phyloP scores from a whole-genome alignment of 2,797 vertebrate species.

The Sarcoramphus papa region DNA sequence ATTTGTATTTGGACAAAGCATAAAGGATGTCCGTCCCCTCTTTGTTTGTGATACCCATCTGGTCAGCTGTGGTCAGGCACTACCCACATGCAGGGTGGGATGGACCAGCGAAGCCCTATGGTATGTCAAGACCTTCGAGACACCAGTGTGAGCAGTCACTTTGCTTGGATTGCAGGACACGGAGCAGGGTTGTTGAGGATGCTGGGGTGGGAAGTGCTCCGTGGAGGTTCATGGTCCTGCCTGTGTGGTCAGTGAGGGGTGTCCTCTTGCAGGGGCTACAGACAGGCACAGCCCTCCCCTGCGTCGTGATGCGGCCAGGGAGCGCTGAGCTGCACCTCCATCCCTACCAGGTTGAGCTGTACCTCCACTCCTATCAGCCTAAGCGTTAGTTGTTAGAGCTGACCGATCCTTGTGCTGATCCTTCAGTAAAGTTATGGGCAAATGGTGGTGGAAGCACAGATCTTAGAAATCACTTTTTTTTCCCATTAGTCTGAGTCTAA shows the following conservation, averaged over 20 bases:
- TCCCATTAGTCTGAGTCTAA: background rate
- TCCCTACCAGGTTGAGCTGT: background rate
- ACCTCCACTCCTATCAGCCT: background rate
- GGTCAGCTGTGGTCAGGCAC: background rate
- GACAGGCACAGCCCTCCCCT: background rate
- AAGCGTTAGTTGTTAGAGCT: background rate
- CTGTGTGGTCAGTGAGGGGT: background rate
- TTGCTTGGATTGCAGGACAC: background rate
- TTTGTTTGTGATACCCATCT: too few species aligned
- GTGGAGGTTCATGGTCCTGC: background rate
- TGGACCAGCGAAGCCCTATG: background rate
- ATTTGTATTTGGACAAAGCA: too few species aligned
- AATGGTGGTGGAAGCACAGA: background rate
- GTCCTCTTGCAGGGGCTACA: background rate
- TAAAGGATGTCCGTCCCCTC: background rate
- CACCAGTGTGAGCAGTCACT: background rate
- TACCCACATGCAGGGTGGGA: too few species aligned
- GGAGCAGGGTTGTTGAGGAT: background rate
- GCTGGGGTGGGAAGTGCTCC: background rate
- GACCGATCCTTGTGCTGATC: background rate
- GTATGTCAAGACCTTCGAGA: background rate
- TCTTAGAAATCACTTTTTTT: background rate
- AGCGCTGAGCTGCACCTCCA: background rate
- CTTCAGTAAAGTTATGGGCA: background rate
- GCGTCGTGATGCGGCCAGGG: rapidly evolving